phyloP scores from a whole-genome alignment of 2,113 vertebrate genomes.

The Pseudorhombus dupliciocellatus region DNA sequence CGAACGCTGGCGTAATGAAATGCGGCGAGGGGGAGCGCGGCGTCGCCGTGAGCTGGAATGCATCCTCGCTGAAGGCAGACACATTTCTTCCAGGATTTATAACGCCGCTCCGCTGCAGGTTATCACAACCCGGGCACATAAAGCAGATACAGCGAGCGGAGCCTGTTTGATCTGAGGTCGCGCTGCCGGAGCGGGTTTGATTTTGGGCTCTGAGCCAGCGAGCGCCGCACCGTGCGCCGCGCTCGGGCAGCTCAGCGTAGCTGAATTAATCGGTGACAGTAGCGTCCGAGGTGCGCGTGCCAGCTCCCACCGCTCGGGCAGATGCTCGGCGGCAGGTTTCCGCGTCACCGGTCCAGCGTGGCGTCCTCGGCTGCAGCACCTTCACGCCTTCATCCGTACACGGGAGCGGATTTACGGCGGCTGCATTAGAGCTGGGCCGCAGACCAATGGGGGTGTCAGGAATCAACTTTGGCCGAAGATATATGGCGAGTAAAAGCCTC shows the following conservation, averaged over 20 bases:
- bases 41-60: slow-evolving; percentile 32
- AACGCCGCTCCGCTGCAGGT: not conserved
- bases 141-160: not conserved
- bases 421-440: not conserved
- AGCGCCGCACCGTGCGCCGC: not conserved
- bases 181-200: not conserved
- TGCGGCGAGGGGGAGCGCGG: not conserved
- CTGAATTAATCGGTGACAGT: slow-evolving; percentile 71
- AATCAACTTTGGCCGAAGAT: not conserved
- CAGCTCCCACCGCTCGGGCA: slow-evolving; percentile 61
- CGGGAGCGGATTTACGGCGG: slow-evolving; percentile 11
- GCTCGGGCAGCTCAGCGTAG: slow-evolving; percentile 46
- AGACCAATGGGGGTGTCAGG: not conserved
- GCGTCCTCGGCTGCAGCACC: slow-evolving; percentile 6
- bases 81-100: slow-evolving; percentile 38
- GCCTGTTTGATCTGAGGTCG: too few relatives aligned
- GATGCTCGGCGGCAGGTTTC: slow-evolving; percentile 71
- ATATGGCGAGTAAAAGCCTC: not conserved
- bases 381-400: slow-evolving; percentile 2
- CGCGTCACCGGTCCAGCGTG: slow-evolving; percentile 18
- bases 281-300: slow-evolving; percentile 41
- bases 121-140: slow-evolving; percentile 16
- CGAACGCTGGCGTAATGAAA: not conserved
- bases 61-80: slow-evolving; percentile 1
- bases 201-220: too few relatives aligned